Base-by-base conservation (phyloP, 2,888 invertebrate species). In the Apodemia mormo region DNA sequence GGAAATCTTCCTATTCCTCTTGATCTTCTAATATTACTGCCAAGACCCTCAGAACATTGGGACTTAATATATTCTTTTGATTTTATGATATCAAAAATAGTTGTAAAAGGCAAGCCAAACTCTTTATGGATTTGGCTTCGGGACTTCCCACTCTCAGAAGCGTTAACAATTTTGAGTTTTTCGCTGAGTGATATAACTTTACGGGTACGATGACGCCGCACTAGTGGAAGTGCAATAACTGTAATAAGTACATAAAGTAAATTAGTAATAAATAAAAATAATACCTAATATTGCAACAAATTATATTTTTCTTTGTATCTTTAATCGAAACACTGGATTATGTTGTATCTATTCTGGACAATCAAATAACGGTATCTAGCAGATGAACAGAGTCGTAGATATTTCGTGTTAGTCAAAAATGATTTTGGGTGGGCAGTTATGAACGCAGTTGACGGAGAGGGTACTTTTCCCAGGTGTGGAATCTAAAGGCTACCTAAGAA, bases 1-100 rank as follows among this genome's bases (percentile, higher is more conserved):
- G 75, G 71, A 73, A 74, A 76, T 64, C 74, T 72, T 66, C 73
- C 72, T 73, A 70, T 67, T 61, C 61, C 61, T 68, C 37, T 67
- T 5, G 67, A 14, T n/a, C 67, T 67, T 61, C 61, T 61, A 14
- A 61, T 61, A 6, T 5, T 61, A 61, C 7, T 61, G 0, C 61
- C 61, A 61, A 7, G 61, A 14, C 61, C 61, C 14, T 1, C 61
- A 33, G 61, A 33, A 33, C 61, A 61, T 61, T 61, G 61, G 4
- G 33, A 33, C 14, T 61, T 61, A 33, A 61, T 61, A 14, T 33
- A 61, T 12, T 61, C 61, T 61, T 61, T 61, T 0, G 14, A 61
- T 33, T 61, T 61, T 14, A 61, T 33, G 33, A 61, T 30, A 33
- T 61, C 12, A 61, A 5, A 29, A 7, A 61, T 33, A 4, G 61